phyloP scores from a whole-genome alignment of 2,888 invertebrate species.

The Drosophila prostipennis region DNA sequence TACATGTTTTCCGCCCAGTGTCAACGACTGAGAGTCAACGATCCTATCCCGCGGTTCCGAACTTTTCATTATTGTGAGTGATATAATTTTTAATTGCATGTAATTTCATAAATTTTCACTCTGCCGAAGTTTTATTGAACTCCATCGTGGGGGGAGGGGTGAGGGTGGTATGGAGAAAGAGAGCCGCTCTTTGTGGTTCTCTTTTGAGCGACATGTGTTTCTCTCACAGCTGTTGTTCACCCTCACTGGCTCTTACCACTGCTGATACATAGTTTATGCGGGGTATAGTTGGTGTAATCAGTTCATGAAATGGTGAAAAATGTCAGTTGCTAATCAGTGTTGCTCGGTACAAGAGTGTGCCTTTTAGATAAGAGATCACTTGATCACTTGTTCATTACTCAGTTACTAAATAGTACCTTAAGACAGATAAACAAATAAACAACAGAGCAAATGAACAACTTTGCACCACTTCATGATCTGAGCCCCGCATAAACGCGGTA shows the following conservation, averaged over 20 bases:
- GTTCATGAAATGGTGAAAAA: background rate
- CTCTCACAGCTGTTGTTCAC: conserved; percentile 43
- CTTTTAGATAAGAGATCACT: too few relatives aligned
- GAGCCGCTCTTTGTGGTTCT: background rate
- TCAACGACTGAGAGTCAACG: conserved; percentile 41
- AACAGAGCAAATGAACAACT: too few relatives aligned
- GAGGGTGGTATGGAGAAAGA: background rate
- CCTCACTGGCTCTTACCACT: conserved; percentile 6
- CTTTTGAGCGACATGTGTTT: conserved; percentile 38
- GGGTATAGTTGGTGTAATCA: background rate
- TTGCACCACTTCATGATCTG: background rate
- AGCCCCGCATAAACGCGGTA: conserved; percentile 1
- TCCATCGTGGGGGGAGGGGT: conserved; percentile 16
- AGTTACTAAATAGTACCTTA: too few relatives aligned
- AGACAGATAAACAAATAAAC: too few relatives aligned
- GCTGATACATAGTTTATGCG: conserved; percentile 2
- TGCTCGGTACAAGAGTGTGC: too few relatives aligned
- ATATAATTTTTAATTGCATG: conserved; percentile 54
- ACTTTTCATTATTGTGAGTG: conserved; percentile 38
- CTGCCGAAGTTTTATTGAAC: conserved; percentile 71
- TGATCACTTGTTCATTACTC: too few relatives aligned
- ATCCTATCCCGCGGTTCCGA: conserved; percentile 24
- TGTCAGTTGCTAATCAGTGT: too few relatives aligned
- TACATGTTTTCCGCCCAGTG: conserved; percentile 36
- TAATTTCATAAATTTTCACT: conserved; percentile 55